Base-by-base conservation (phyloP, 2,113 vertebrate genomes). In the Chelonoidis abingdonii region DNA sequence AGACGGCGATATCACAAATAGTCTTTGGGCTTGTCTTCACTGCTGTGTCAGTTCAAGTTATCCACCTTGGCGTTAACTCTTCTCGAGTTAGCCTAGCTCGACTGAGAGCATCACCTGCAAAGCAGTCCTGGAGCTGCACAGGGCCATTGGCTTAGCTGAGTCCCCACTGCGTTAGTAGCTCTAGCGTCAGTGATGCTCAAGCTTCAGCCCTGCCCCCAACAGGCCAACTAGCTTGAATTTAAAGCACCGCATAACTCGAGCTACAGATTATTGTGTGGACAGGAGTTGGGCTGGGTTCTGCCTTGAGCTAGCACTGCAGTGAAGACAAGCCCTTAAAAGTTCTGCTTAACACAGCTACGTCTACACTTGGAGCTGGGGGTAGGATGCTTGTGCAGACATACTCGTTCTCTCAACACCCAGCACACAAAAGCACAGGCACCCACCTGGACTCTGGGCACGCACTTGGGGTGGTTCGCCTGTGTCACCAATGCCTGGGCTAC, bases 1-100 rank as follows among this genome's bases (percentile, higher is more conserved):
- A 86, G 52, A 35, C 50, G 25, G 50, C 5, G 35, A n/a, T n/a
- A 24, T 21, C 21, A n/a, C 52, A 12, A 17, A 0, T 0, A 62
- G 10, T 12, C 1, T 0, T 69, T 29, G 75, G 38, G 12, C 41
- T 47, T 78, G 22, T 78, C 75, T 47, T 8, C 41, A 27, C 41
- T 13, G 10, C 38, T 44, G 10, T 2, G 41, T 41, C 25, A 16
- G 25, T 25, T 47, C 75, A 27, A 3, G 75, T 13, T 4, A 1
- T 50, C 85, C 12, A 8, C 38, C 13, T 85, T 12, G 17, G 59
- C 5, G 41, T 25, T 5, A 82, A 21, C 76, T 21, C 78, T 57
- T 89, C 14, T 29, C 0, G 0, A 44, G 6, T n/a, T 1, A 0
- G 5, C 3, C 38, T 10, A 5, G 29, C 81, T 83, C 6, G 3